These are phyloP conservation scores for Morus bassanus DNA, from an alignment of 2,797 vertebrate genomes.

Conservation along the genomic window DNA sequence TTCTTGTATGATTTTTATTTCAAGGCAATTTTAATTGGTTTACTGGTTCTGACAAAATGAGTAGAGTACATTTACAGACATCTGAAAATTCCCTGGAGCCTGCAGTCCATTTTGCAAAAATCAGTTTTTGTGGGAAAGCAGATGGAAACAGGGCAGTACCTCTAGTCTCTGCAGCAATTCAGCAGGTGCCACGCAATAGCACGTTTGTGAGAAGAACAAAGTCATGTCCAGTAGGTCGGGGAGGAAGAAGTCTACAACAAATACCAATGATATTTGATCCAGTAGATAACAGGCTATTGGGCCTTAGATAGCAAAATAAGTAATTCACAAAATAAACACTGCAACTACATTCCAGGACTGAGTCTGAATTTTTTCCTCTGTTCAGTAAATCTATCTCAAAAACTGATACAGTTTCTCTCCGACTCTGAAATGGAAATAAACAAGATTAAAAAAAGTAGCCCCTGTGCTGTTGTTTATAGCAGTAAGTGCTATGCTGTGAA, in stretches of 20 bases:
- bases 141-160: not conserved
- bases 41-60: not conserved
- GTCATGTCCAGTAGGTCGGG: not conserved
- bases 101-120: not conserved
- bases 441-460: not conserved
- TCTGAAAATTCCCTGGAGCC: not conserved
- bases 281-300: conserved; percentile 1
- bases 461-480: not conserved
- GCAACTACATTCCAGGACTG: not conserved
- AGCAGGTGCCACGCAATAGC: not conserved
- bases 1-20: conserved; percentile 8
- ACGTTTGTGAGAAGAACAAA: not conserved
- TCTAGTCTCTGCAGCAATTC: not conserved
- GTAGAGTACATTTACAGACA: not conserved
- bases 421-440: not conserved
- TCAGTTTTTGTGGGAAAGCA: not conserved
- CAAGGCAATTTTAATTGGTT: not conserved
- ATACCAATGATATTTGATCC: conserved; percentile 28
- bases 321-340: conserved; percentile 39
- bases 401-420: not conserved
- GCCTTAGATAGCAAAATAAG: conserved; percentile 27
- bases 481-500: not conserved
- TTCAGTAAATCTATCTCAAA: not conserved
- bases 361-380: not conserved
- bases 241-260: not conserved